These are phyloP conservation scores for Sander lucioperca DNA, from an alignment of 2,113 vertebrate species.

Conservation along the genomic window DNA sequence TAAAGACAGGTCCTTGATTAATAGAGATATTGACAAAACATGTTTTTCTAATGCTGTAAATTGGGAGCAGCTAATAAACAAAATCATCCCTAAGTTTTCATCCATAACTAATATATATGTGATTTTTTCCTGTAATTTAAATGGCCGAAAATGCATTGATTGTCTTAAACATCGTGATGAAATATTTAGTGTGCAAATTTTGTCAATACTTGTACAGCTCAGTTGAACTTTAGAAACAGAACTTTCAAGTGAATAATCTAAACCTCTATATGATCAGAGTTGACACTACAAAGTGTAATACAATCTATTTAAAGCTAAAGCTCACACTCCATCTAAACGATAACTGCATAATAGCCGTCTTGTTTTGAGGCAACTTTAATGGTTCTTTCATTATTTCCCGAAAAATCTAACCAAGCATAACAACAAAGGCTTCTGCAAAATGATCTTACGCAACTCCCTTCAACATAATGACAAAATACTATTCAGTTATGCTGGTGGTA, in stretches of 20 bases:
- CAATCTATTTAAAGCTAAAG: background rate
- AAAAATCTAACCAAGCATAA: conserved; percentile 4
- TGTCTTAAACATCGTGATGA: too few relatives aligned
- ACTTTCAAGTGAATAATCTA: background rate
- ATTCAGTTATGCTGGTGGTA: conserved; percentile 16
- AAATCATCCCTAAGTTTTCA: background rate
- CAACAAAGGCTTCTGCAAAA: conserved; percentile 16
- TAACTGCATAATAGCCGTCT: background rate
- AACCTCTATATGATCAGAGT: background rate
- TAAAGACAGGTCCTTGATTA: too few relatives aligned
- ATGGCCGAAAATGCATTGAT: too few relatives aligned
- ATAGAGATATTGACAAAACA: too few relatives aligned
- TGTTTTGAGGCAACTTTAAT: background rate
- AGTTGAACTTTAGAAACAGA: background rate
- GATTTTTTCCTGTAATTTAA: background rate
- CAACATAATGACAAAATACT: conserved; percentile 40
- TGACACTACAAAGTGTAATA: background rate
- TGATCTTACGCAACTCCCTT: conserved; percentile 22
- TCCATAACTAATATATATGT: background rate
- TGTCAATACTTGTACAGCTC: background rate
- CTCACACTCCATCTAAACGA: background rate
- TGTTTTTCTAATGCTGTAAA: background rate
- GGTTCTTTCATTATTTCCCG: conserved; percentile 11
- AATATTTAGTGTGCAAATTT: background rate
- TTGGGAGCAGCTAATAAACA: background rate